phyloP scores from a whole-genome alignment of 2,113 vertebrate species.

The Chitala chitala region DNA sequence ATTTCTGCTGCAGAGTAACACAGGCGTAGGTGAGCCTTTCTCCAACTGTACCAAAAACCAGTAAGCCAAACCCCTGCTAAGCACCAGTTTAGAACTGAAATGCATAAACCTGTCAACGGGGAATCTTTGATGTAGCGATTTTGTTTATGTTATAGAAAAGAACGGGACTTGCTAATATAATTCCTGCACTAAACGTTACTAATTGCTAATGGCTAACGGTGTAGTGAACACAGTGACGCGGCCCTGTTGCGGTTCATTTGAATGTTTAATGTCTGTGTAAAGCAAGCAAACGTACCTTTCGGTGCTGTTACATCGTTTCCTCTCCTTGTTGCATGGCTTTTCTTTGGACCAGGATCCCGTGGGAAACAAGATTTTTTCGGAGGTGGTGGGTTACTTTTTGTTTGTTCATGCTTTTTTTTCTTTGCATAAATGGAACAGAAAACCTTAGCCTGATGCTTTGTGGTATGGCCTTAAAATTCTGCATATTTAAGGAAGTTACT shows the following conservation, averaged over 20 bases:
- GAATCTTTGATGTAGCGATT: too few relatives aligned
- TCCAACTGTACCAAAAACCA: not conserved
- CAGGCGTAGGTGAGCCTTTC: too few relatives aligned
- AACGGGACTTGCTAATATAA: too few relatives aligned
- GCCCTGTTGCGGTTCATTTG: too few relatives aligned
- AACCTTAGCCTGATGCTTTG: not conserved
- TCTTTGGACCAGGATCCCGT: constrained; percentile 7
- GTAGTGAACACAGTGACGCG: too few relatives aligned
- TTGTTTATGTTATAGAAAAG: too few relatives aligned
- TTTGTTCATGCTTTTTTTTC: constrained; percentile 3
- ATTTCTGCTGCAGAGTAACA: not conserved
- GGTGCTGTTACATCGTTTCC: not conserved
- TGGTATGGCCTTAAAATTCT: not conserved
- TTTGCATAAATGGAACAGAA: constrained; percentile 4
- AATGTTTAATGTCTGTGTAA: too few relatives aligned
- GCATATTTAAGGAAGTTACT: not conserved
- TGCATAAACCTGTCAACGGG: too few relatives aligned
- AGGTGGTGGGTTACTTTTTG: constrained; percentile 49
- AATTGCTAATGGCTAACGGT: too few relatives aligned
- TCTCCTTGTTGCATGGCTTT: constrained; percentile 3
- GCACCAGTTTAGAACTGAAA: not conserved
- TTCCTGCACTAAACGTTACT: too few relatives aligned
- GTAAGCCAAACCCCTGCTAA: not conserved
- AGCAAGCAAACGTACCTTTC: too few relatives aligned
- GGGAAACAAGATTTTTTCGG: constrained; percentile 39